Evolutionary conservation across 2,797 vertebrate genomes (phyloP).

Genomic region (Anisognathus igniventris): DNA sequence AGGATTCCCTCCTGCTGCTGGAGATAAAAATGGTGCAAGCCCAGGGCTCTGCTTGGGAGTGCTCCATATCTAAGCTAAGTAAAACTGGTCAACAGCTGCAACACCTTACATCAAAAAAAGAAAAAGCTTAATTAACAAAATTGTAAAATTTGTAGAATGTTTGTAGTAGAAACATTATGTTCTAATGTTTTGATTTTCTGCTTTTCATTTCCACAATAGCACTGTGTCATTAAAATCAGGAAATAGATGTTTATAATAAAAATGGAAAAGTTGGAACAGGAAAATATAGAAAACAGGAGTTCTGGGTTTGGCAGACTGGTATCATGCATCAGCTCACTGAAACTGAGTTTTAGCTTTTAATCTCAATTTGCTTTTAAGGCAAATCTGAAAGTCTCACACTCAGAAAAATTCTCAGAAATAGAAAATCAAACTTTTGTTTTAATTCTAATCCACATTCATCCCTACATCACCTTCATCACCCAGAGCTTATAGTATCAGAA

Average conservation of each 20-base stretch:
- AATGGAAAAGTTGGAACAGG: not conserved
- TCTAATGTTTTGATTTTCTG: not conserved
- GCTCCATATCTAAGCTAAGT: not conserved
- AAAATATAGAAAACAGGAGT: not conserved
- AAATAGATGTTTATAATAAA: not conserved
- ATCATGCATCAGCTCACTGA: not conserved
- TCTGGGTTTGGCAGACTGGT: not conserved
- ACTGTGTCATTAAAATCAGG: not conserved
- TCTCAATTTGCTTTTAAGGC: not conserved
- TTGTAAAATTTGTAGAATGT: not conserved
- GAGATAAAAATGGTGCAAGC: not conserved
- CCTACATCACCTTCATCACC: not conserved
- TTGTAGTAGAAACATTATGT: not conserved
- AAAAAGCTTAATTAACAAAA: not conserved
- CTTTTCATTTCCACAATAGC: not conserved
- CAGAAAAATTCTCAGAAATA: not conserved
- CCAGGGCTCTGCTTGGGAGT: not conserved
- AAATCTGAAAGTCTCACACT: not conserved
- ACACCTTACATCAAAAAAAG: not conserved
- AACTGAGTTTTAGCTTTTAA: not conserved
- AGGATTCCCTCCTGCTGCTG: not conserved
- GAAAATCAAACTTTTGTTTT: not conserved
- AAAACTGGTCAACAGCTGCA: not conserved
- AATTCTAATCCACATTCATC: not conserved
- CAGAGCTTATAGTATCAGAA: not conserved